Conservation (phyloP, 2,797 vertebrate species). For the Sitta carolinensis region DNA sequence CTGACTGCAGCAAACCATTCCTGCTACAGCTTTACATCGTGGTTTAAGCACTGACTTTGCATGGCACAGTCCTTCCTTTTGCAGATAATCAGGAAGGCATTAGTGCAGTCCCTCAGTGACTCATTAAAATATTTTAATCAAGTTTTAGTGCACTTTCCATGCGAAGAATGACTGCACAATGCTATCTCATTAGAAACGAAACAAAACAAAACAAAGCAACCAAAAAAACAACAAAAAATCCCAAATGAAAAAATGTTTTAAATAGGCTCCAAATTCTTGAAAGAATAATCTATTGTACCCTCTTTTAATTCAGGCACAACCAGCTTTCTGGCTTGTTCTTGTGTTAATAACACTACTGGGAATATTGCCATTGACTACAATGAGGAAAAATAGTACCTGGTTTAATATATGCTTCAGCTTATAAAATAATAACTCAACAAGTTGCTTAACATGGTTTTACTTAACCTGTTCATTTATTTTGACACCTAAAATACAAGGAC, state of each 20-base stretch:
- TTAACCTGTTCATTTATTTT: neutral
- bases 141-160: neutral
- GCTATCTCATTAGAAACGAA: neutral
- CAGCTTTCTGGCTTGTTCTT: neutral
- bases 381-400: neutral
- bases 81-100: constrained; percentile 9
- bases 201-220: neutral
- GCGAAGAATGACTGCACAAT: neutral
- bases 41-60: neutral
- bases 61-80: neutral
- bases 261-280: neutral
- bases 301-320: neutral
- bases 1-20: neutral
- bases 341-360: neutral
- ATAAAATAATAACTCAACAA: neutral
- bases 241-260: neutral
- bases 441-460: neutral
- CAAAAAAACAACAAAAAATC: neutral
- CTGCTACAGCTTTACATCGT: neutral
- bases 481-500: neutral
- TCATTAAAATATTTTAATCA: constrained; percentile 46
- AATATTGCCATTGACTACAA: neutral
- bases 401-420: neutral
- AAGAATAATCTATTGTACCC: neutral
- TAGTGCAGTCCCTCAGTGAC: constrained; percentile 20